Conservation (phyloP, 2,888 invertebrate genomes). For the Lasioglossum marginatum region DNA sequence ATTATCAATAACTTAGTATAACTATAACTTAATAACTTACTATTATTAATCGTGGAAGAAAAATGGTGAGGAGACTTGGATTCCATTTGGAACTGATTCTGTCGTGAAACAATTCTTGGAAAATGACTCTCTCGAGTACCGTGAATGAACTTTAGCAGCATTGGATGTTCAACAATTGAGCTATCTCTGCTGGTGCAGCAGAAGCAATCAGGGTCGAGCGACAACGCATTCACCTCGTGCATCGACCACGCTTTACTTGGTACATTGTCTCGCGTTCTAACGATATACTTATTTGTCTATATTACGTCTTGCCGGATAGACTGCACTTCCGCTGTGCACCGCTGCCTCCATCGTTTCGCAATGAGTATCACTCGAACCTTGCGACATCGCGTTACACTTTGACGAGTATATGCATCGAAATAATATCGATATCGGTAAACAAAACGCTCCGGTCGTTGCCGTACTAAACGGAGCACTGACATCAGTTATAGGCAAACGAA, state of each 20-base stretch:
- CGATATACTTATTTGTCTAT: slow-evolving; percentile 62
- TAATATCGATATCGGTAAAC: not conserved
- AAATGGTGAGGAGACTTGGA: not conserved
- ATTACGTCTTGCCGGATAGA: slow-evolving; percentile 38
- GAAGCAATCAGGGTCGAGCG: slow-evolving; percentile 79
- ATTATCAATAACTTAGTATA: too few relatives aligned
- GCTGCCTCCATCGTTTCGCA: slow-evolving; percentile 30
- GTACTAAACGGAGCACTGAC: not conserved
- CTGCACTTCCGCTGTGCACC: slow-evolving; percentile 37
- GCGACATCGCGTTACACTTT: not conserved
- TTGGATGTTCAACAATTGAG: slow-evolving; percentile 80
- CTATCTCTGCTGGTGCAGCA: slow-evolving; percentile 73
- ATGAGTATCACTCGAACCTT: slow-evolving; percentile 20
- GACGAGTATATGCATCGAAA: not conserved
- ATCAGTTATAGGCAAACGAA: too few relatives aligned
- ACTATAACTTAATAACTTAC: too few relatives aligned
- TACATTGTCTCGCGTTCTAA: slow-evolving; percentile 65
- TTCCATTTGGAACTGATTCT: not conserved
- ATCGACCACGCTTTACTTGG: slow-evolving; percentile 69
- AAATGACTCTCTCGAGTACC: slow-evolving; percentile 52
- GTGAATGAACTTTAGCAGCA: slow-evolving; percentile 70
- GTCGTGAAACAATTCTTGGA: slow-evolving; percentile 26
- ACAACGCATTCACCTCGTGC: slow-evolving; percentile 78
- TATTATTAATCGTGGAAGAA: not conserved
- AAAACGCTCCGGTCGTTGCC: not conserved